phyloP scores from a whole-genome alignment of 2,888 invertebrate species.

The Exocentrus adspersus region DNA sequence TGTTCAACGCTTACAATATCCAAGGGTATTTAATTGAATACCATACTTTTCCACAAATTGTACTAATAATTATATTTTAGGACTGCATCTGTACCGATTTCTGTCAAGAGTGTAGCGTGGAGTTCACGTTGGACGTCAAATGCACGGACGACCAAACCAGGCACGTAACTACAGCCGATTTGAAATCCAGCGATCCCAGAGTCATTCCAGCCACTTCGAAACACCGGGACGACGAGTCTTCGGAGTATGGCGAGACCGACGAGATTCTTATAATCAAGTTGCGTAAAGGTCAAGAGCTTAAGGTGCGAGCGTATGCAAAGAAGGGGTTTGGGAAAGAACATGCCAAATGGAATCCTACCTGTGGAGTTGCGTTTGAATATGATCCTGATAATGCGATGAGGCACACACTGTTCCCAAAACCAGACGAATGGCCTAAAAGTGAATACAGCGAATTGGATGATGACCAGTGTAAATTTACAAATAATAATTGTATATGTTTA shows the following conservation, averaged over 20 bases:
- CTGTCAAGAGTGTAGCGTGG: constrained; percentile 97
- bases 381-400: constrained; percentile 98
- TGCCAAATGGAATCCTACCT: constrained; percentile 99
- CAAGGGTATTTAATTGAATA: constrained; percentile 67
- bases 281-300: constrained; percentile 87
- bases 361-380: constrained; percentile 98
- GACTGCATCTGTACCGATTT: constrained; percentile 98
- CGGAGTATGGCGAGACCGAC: constrained; percentile 93
- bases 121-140: constrained; percentile 96
- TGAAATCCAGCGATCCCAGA: constrained; percentile 90
- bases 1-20: constrained; percentile 94
- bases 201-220: constrained; percentile 94
- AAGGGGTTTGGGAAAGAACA: constrained; percentile 98
- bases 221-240: constrained; percentile 90
- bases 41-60: not conserved
- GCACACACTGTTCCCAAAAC: constrained; percentile 94
- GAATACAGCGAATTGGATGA: constrained; percentile 95
- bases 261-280: constrained; percentile 82
- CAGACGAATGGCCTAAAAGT: constrained; percentile 99
- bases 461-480: constrained; percentile 75
- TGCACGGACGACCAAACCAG: constrained; percentile 94
- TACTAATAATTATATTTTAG: constrained; percentile 59
- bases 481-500: not conserved
- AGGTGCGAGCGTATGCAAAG: constrained; percentile 94
- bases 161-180: constrained; percentile 96